Base-by-base conservation (phyloP, 2,888 invertebrate genomes). In the Keiferia lycopersicella region DNA sequence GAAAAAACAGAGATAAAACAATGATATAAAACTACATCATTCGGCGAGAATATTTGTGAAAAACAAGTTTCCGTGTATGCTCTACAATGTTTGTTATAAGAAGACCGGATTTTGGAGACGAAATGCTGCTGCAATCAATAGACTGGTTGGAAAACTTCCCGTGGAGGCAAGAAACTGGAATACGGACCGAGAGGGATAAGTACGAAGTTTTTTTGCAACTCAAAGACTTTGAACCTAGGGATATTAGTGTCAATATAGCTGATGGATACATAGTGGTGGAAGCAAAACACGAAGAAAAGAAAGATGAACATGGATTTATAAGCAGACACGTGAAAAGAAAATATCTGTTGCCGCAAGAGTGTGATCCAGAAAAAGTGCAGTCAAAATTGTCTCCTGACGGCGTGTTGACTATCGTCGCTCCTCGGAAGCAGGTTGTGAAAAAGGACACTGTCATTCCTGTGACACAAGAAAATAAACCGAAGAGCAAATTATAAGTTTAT, bases 131-230 rank as follows among this genome's bases (percentile, higher is more conserved):
- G 48, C 79, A 80, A 58, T 88, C 88, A 0, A 81, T 88, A 58
- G 88, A 88, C 66, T 87, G 87, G 87, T 67, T 87, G 30, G 88
- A 85, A 66, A 83, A 84, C 66, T 82, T 86, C 53, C 86, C 84
- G 4, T 86, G 87, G 86, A 76, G 77, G 64, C 80, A 85, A 66
- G 85, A 84, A 62, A 80, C 79, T 51, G 67, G 71, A 0, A 68
- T 82, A 14, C 79, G 73, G 61, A 71, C 67, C 1, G 75, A 79
- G 14, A 75, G 75, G 41, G 80, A 84, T 69, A 83, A 75, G 66
- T 87, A 83, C 65, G 83, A 84, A 72, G 80, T 87, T 64, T 71
- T 73, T 64, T 70, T 88, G 65, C 75, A 81, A 65, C 76, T 84
- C 11, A 84, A 81, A 67, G 82, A 86, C 67, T 88, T 85, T 73